These are phyloP conservation scores for Rhynchonema sp. DNA, from an alignment of 2,888 invertebrate species.

Conservation along the genomic window DNA sequence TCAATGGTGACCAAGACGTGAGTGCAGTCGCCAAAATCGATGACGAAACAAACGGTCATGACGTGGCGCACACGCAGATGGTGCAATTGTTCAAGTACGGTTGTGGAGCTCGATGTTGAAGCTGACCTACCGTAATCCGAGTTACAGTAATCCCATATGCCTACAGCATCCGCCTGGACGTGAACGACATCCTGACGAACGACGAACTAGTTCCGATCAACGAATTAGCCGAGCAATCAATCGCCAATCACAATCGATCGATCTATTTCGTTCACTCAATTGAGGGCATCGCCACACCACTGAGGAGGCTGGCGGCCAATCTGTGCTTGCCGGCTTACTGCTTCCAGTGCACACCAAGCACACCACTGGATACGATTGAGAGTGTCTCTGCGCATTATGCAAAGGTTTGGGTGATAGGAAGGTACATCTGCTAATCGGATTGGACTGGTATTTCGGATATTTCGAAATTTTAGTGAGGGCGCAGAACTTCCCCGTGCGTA, in stretches of 20 bases:
- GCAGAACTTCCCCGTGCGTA: too few relatives aligned
- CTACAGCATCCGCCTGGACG: slow-evolving; percentile 5
- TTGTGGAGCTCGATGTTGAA: too few relatives aligned
- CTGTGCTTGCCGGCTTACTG: slow-evolving; percentile 60
- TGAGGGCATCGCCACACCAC: slow-evolving; percentile 55
- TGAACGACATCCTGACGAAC: slow-evolving; percentile 51
- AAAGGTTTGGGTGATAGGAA: too few relatives aligned
- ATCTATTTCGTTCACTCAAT: slow-evolving; percentile 53
- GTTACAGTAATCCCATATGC: neutral
- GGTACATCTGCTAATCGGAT: too few relatives aligned
- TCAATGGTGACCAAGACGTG: too few relatives aligned
- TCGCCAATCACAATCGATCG: too few relatives aligned
- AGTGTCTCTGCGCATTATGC: neutral
- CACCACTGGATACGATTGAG: slow-evolving; percentile 41
- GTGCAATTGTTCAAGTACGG: neutral
- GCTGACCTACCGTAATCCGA: neutral
- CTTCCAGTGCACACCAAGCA: slow-evolving; percentile 61
- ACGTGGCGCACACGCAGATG: too few relatives aligned
- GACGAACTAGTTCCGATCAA: slow-evolving; percentile 46
- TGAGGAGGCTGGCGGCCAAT: slow-evolving; percentile 50
- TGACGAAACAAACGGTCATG: too few relatives aligned
- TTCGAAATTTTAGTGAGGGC: too few relatives aligned
- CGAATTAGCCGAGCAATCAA: slow-evolving; percentile 19
- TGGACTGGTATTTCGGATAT: too few relatives aligned
- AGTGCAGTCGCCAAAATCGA: too few relatives aligned